Conservation (phyloP, 37 sponge, comb jelly and placozoan genomes). For the Dysidea cf. avara region DNA sequence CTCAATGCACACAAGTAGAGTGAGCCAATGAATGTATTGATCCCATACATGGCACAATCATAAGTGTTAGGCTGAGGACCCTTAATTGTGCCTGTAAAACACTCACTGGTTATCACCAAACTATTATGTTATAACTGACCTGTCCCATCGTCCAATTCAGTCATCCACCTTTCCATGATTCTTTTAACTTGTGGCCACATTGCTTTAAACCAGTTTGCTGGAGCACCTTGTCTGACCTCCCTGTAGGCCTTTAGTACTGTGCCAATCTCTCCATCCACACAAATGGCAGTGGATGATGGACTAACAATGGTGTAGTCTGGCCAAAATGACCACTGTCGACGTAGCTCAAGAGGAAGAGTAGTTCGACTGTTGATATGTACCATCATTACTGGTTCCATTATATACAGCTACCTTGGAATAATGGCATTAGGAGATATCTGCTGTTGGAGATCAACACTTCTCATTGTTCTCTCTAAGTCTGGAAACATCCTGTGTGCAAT, state of each 20-base stretch:
- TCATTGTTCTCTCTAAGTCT: constrained; percentile 17
- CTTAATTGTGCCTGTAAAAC: constrained; percentile 2
- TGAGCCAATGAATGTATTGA: constrained; percentile 22
- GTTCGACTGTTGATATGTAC: no score
- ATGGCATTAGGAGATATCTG: constrained; percentile 25
- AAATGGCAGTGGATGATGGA: constrained; percentile 11
- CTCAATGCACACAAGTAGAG: constrained; percentile 15
- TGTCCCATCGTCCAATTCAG: constrained; percentile 13
- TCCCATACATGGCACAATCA: constrained; percentile 17
- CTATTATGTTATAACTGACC: no score
- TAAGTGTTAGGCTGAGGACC: constrained; percentile 29
- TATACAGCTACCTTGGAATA: constrained; percentile 13
- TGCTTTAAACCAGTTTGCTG: constrained; percentile 2
- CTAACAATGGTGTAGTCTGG: constrained; percentile 10
- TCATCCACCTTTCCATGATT: constrained; percentile 28
- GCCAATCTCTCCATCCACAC: constrained; percentile 38
- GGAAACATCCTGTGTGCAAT: constrained; percentile 10
- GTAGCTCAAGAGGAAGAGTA: constrained; percentile 17
- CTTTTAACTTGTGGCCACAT: constrained; percentile 17
- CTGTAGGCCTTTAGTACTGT: constrained; percentile 8
- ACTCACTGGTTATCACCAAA: no score
- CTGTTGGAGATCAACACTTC: constrained; percentile 21
- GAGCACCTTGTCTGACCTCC: constrained; percentile 22
- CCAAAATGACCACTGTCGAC: constrained; percentile 33
- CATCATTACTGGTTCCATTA: no score